Percentiles rank a stretch among this genome's conserved stretches.
Evolutionary conservation across 2,888 invertebrate species (phyloP).

Genomic region (Lordiphosa fenestrarum): DNA sequence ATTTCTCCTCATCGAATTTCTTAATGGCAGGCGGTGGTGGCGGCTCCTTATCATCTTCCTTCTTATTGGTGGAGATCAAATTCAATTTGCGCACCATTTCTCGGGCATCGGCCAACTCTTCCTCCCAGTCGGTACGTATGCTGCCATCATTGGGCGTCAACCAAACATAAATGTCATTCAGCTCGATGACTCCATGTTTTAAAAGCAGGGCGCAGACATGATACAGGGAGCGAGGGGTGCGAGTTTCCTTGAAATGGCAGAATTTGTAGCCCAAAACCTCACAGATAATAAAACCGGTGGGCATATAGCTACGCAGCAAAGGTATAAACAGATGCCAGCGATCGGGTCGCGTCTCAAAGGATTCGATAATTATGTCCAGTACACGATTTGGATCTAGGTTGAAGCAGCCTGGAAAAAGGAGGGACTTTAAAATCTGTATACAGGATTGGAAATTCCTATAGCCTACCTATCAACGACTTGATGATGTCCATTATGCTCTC

Average conservation of each 20-base stretch:
- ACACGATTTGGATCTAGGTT: constrained; percentile 99
- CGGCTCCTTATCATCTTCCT: constrained; percentile 84
- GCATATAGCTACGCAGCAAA: constrained; percentile 92
- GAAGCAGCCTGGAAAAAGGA: constrained; percentile 89
- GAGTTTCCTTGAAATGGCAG: constrained; percentile 83
- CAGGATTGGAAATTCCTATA: not conserved
- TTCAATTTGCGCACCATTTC: constrained; percentile 93
- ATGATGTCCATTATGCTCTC: constrained; percentile 91
- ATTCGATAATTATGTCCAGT: constrained; percentile 96
- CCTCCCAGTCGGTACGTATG: constrained; percentile 90
- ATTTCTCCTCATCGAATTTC: constrained; percentile 83
- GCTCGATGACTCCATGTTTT: constrained; percentile 90
- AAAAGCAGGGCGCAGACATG: constrained; percentile 93
- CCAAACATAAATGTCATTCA: constrained; percentile 95
- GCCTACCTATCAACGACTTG: constrained; percentile 93
- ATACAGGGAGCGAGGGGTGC: constrained; percentile 91
- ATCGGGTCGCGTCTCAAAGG: constrained; percentile 93
- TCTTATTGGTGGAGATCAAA: constrained; percentile 89
- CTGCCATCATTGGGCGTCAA: constrained; percentile 91
- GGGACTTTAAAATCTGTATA: not conserved
- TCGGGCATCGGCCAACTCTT: constrained; percentile 89
- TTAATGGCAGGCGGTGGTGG: constrained; percentile 87
- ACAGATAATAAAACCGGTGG: constrained; percentile 92
- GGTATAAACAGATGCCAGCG: constrained; percentile 91
- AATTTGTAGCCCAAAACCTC: constrained; percentile 98